phyloP scores from a whole-genome alignment of 2,113 vertebrate species.

The Hyperoodon ampullatus region DNA sequence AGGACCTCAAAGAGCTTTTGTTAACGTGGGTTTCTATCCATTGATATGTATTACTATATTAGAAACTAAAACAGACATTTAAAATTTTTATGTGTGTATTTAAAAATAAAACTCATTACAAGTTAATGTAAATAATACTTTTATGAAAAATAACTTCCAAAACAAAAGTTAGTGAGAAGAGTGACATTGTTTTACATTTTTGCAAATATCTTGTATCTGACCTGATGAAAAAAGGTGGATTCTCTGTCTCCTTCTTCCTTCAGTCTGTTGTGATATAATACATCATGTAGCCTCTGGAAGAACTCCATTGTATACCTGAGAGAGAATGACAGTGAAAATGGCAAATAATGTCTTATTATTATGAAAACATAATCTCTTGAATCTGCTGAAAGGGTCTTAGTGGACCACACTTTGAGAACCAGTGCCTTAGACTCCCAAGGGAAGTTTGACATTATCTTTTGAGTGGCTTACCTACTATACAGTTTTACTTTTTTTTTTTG shows the following conservation, averaged over 20 bases:
- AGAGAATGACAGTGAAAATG: conserved; percentile 13
- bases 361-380: neutral
- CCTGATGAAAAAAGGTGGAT: neutral
- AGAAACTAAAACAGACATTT: conserved; percentile 14
- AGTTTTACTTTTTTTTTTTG: neutral
- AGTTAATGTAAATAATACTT: conserved; percentile 1
- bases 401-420: conserved; percentile 25
- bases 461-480: neutral
- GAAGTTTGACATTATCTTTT: neutral
- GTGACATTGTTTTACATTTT: neutral
- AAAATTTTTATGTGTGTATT: neutral
- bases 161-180: neutral
- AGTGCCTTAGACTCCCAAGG: neutral
- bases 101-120: neutral
- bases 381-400: neutral
- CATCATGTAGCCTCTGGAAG: neutral
- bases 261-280: neutral
- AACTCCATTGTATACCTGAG: neutral
- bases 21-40: neutral
- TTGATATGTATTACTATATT: neutral
- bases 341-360: neutral
- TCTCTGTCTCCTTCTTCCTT: neutral
- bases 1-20: neutral
- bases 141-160: conserved; percentile 17
- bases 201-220: neutral